Evolutionary conservation across 2,113 vertebrate genomes (phyloP).

Genomic region (Sterrhoptilus dennistouni): DNA sequence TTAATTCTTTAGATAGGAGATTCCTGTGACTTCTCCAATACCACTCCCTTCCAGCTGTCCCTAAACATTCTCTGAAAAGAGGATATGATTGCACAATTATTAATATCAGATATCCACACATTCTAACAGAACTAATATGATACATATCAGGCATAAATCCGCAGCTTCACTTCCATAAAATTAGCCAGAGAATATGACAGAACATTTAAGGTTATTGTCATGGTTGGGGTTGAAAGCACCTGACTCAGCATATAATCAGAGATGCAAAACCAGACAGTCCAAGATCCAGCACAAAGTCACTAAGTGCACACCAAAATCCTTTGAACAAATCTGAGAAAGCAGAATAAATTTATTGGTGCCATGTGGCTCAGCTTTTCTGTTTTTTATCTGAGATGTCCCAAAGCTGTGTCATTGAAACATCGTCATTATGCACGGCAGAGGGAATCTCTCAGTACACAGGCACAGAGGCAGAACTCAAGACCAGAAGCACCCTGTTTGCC

Average conservation of each 20-base stretch:
- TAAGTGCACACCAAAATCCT: neutral
- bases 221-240: neutral
- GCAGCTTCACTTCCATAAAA: neutral
- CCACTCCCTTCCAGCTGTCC: neutral
- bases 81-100: rapidly evolving
- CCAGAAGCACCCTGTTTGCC: neutral
- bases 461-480: neutral
- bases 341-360: neutral
- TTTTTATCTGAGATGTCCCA: constrained; percentile 3
- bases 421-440: neutral
- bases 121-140: neutral
- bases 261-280: neutral
- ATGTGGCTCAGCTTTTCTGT: neutral
- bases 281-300: neutral
- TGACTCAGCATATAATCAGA: neutral
- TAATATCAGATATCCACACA: neutral
- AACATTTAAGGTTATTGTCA: neutral
- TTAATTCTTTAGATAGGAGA: neutral
- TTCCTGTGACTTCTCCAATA: neutral
- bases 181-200: neutral
- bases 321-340: neutral
- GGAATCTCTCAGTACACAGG: neutral
- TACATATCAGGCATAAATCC: neutral
- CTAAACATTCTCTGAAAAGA: neutral
- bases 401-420: neutral